A percentile compares a stretch with the other conserved stretches of the same genome.
Evolutionary conservation across 2,888 invertebrate genomes (phyloP).

Genomic region (Stenurella melanura): DNA sequence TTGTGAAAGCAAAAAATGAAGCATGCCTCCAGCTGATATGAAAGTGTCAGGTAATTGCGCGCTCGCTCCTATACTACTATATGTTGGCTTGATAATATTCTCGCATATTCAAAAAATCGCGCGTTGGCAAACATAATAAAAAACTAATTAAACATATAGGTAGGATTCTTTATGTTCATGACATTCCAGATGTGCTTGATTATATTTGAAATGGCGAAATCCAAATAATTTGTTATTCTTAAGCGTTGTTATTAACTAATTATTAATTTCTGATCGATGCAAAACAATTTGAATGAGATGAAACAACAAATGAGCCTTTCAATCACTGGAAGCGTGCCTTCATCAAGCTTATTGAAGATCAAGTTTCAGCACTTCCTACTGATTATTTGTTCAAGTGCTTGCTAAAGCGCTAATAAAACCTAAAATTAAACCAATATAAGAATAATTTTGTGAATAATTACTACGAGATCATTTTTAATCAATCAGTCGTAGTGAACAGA

Average conservation of each 20-base stretch:
- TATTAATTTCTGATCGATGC: background rate
- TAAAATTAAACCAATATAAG: conserved; percentile 52
- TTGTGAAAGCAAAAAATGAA: too few species aligned
- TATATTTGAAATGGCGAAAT: background rate
- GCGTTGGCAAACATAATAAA: too few species aligned
- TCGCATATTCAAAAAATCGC: too few species aligned
- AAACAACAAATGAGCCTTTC: background rate
- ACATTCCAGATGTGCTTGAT: background rate
- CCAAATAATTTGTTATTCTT: background rate
- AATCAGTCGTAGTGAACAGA: conserved; percentile 18
- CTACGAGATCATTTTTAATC: conserved; percentile 24
- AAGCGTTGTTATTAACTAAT: background rate
- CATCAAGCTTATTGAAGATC: conserved; percentile 26
- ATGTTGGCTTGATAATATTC: too few species aligned
- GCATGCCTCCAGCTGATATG: too few species aligned
- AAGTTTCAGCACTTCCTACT: conserved; percentile 50
- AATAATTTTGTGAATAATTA: conserved; percentile 22
- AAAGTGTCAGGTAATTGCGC: too few species aligned
- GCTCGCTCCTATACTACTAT: too few species aligned
- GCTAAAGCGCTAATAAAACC: conserved; percentile 55
- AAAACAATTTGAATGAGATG: background rate
- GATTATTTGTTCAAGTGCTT: conserved; percentile 56
- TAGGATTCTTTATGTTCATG: too few species aligned
- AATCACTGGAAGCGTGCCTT: conserved; percentile 10
- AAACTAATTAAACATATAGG: too few species aligned